Evolutionary conservation across 1,140 invertebrate species (phyloP), one percentile per base, ranked within the genome.

Genomic region (Temnothorax nylanderi): DNA sequence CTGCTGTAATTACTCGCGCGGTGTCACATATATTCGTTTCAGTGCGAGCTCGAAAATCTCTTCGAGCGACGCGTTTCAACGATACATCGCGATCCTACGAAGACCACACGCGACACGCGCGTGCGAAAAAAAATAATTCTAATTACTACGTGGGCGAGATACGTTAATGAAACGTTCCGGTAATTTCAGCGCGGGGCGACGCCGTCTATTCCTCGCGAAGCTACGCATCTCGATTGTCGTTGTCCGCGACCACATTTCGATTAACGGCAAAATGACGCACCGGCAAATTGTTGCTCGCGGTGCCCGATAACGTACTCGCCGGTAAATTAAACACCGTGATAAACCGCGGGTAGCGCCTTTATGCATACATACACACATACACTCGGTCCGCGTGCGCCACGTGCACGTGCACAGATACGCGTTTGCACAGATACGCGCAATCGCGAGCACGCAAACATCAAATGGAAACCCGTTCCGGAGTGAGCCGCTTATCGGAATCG

Each of bases 281-380:
- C 72, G 78, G 90, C 89, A 90, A 91, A 91, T 91, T 88, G 89
- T 91, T 90, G 90, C 64, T 88, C 80, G 56, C 47, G 75, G 34
- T 58, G 64, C 4, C 64, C 72, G 89, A 88, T 91, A 91, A 84
- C 89, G 78, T 60, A 78, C 77, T 56, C 74, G 49, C 56, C 74
- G 82, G 87, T 91, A 91, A 91, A 91, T 91, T 90, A 91, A 90
- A 86, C 89, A 65, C 47, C 64, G 51, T 67, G 89, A 90, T 90
- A 90, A 90, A 91, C 87, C 80, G 26, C 26, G 26, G 60, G 87
- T 86, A 91, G 89, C 84, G 60, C 86, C 86, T 82, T 85, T 47
- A 81, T 26, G 69, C 71, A 32, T 16, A 34, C 26, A 34, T 21
- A 16, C 60, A 0, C 26, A 10, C 16, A 11, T 2, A 44, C 34